Evolutionary conservation across 2,797 vertebrate genomes (phyloP).

Genomic region (Melanotaenia pygmaea): DNA sequence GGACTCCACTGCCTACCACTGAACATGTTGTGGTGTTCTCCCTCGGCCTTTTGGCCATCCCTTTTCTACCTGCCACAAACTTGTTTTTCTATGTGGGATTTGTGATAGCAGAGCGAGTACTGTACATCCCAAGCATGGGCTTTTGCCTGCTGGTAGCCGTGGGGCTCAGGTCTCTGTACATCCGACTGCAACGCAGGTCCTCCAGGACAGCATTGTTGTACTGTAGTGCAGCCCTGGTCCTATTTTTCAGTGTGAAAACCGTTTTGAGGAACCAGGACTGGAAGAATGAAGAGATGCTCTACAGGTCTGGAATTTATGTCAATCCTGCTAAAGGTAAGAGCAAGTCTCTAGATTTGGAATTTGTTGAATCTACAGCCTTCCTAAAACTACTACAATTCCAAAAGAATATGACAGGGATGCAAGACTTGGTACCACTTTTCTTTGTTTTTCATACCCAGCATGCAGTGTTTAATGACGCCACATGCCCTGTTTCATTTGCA

Average conservation of each 20-base stretch:
- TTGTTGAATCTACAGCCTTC: neutral
- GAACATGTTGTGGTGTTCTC: slow-evolving; percentile 93
- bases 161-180: slow-evolving; percentile 90
- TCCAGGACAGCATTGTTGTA: slow-evolving; percentile 89
- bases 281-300: slow-evolving; percentile 99
- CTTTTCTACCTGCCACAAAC: slow-evolving; percentile 97
- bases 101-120: slow-evolving; percentile 97
- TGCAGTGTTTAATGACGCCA: slow-evolving; percentile 24
- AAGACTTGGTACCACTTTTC: no score
- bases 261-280: slow-evolving; percentile 95
- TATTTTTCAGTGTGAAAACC: slow-evolving; percentile 94
- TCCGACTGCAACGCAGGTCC: slow-evolving; percentile 87
- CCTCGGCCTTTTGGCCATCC: slow-evolving; percentile 91
- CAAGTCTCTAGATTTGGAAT: slow-evolving; percentile 24
- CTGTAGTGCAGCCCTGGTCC: slow-evolving; percentile 87
- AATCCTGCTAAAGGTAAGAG: slow-evolving; percentile 98
- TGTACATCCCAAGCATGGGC: slow-evolving; percentile 99
- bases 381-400: no score
- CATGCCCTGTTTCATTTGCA: slow-evolving; percentile 26
- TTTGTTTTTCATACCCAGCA: neutral
- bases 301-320: slow-evolving; percentile 98
- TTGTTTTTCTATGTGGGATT: slow-evolving; percentile 99
- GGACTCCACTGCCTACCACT: slow-evolving; percentile 89
- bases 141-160: slow-evolving; percentile 96
- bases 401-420: neutral